These are phyloP conservation scores for Laterallus jamaicensis DNA, from an alignment of 2,113 vertebrate genomes.

Conservation along the genomic window DNA sequence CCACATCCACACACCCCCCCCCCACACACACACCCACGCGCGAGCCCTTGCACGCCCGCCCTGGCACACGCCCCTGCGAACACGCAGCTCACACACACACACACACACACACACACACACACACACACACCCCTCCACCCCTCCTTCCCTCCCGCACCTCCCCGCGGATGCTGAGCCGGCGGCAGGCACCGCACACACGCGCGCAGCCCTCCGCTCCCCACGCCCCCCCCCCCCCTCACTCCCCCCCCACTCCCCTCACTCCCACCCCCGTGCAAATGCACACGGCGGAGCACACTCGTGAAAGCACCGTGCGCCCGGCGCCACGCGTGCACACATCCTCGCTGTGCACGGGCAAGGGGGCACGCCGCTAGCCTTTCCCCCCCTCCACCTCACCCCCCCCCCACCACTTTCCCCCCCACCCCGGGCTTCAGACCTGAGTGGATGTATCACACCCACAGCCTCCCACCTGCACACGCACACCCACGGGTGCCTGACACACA, in stretches of 20 bases:
- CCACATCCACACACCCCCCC: too few species aligned
- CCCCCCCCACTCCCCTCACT: background rate
- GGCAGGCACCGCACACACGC: background rate
- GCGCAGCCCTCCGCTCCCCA: too few species aligned
- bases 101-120: too few species aligned
- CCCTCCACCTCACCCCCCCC: too few species aligned
- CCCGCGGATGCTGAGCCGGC: background rate
- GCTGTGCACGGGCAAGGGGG: background rate
- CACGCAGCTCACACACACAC: too few species aligned
- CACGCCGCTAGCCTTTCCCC: too few species aligned
- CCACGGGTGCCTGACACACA: background rate
- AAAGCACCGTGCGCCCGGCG: background rate
- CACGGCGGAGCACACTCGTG: background rate
- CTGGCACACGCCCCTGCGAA: too few species aligned
- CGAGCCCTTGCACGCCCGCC: too few species aligned
- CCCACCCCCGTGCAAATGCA: background rate
- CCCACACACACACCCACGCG: too few species aligned
- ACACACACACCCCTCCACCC: background rate
- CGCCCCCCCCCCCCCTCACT: too few species aligned
- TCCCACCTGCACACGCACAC: accelerated
- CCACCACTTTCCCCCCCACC: too few species aligned
- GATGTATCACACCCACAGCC: background rate
- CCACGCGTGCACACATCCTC: accelerated
- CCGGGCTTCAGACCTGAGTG: background rate
- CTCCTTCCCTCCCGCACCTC: background rate